Evolutionary conservation across 2,797 vertebrate genomes (phyloP).

Genomic region (Cirrhinus mrigala): DNA sequence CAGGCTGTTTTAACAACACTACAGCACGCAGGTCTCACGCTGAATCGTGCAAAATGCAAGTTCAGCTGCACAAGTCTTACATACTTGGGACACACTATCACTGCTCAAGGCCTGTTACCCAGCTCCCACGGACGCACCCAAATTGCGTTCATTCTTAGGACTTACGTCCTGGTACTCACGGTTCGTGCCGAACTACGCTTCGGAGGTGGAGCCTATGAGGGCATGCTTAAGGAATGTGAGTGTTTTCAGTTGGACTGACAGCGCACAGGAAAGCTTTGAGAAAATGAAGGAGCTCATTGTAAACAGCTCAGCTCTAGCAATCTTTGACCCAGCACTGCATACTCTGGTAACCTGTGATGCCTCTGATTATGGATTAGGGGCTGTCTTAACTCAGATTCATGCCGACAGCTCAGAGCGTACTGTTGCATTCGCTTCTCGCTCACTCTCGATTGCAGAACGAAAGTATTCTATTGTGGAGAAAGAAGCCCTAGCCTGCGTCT

Average conservation of each 20-base stretch:
- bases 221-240: slow-evolving; percentile 5
- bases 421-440: no score
- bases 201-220: not conserved
- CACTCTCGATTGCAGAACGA: no score
- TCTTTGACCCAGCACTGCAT: no score
- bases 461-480: not conserved
- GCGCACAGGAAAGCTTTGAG: not conserved
- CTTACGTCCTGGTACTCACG: not conserved
- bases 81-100: slow-evolving; percentile 24
- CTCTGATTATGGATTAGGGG: no score
- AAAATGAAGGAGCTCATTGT: no score
- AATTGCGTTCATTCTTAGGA: not conserved
- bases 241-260: slow-evolving; percentile 15
- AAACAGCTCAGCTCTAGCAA: no score
- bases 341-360: not conserved
- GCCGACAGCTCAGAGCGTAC: not conserved
- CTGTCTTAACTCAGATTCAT: not conserved
- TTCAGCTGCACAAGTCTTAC: not conserved
- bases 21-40: no score
- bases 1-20: no score
- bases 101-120: slow-evolving; percentile 23
- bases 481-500: not conserved
- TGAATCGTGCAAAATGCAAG: not conserved
- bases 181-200: not conserved
- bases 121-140: not conserved